Evolutionary conservation across 2,888 invertebrate genomes (phyloP), one percentile per base, ranked within the genome.

Genomic region (Amblyjoppa proteus): DNA sequence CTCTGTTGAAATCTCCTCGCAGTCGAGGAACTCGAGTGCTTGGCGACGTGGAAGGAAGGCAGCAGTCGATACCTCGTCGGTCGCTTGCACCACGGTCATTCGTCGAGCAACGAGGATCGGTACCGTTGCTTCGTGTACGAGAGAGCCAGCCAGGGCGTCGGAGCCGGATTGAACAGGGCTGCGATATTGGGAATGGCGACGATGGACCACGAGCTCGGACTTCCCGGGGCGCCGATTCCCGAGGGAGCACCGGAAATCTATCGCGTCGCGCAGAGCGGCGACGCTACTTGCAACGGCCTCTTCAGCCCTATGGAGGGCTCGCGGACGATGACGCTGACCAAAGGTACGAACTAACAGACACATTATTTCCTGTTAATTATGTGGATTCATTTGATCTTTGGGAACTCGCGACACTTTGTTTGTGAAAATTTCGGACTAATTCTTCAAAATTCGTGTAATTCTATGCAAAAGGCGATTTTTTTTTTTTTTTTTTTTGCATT

Each of bases 81-180:
- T 77, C 97, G 98, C 94, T 96, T 98, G 86, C 97, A 97, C 91
- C 98, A 98, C 95, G 97, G 97, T 94, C 98, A 98, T 95, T 97
- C 97, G 84, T 97, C 98, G 89, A 97, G 97, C 92, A 97, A 98
- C 95, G 98, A 98, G 94, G 98, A 98, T 94, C 96, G 98, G 88
- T 99, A 98, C 95, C 96, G 99, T 89, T 99, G 99, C 95, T 99
- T 99, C 95, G 99, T 99, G 85, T 98, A 98, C 95, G 98, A 98
- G 95, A 97, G 97, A 95, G 96, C 96, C 89, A 92, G 93, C 31
- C 93, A 93, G 87, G 91, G 91, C 79, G 91, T 92, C 82, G 88
- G 88, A 25, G 88, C 85, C 69, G 90, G 91, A 28, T 86, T 92
- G 83, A 93, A 91, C 84, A 90, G 93, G 78, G 90, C 90, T 81